Base-by-base conservation (phyloP, 2,888 invertebrate genomes). In the Marasmarcha lunaedactyla region DNA sequence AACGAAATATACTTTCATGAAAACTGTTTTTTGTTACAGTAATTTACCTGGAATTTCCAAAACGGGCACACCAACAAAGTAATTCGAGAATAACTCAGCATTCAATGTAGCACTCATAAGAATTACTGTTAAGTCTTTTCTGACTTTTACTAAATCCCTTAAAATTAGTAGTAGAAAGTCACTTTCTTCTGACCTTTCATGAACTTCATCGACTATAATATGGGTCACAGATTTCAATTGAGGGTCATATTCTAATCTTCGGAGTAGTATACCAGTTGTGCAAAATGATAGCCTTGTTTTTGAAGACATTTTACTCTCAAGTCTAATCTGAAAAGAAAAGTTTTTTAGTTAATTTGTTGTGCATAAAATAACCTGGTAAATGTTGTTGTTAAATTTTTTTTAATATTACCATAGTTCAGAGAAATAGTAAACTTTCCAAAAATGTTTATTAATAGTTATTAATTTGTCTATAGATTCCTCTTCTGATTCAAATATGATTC, bases 31-130 rank as follows among this genome's bases (percentile, higher is more conserved):
- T 15, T 12, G 35, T 4, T 33, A 30, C 10, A 36, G 33, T 12
- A 35, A 56, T 54, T 20, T 46, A 74, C 90, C 95, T 37, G 94
- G 92, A 54, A 94, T 93, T 57, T 91, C 88, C 44, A 96, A 72
- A 35, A 94, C 84, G 1, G 95, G 94, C 42, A 91, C 89, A 30
- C 87, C 86, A 26, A 85, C 86, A 65, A 97, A 97, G 69, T 97
- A 97, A 35, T 89, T 77, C 1, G 92, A 90, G 63, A 97, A 97
- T 41, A 94, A 71, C 25, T 90, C 87, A 1, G 93, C 90, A 64
- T 97, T 96, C 53, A 97, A 68, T 0, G 96, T 95, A 1, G 97
- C 97, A 59, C 95, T 96, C 97, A 97, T 97, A 4, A 97, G 81
- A 55, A 97, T 88, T 1, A 97, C 83, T 52, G 91, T 93, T 38